A percentile compares a stretch with the other conserved stretches of the same genome.
Evolutionary conservation across 2,888 invertebrate genomes (phyloP).

Genomic region (Crioceris asparagi): DNA sequence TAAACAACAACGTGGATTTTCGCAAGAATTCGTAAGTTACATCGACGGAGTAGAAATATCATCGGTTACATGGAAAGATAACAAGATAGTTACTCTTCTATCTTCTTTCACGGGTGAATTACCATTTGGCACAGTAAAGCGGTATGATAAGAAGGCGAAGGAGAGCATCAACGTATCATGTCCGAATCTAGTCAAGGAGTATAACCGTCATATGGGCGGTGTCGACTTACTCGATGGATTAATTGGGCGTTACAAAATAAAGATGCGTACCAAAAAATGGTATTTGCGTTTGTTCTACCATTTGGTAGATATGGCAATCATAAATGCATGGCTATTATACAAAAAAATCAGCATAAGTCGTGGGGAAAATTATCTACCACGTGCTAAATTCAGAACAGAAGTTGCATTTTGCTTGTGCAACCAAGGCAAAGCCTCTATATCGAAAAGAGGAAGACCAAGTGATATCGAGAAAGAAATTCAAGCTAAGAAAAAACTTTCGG

Average conservation of each 20-base stretch:
- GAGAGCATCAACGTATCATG: slow-evolving; percentile 18
- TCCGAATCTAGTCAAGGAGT: slow-evolving; percentile 20
- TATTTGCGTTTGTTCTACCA: slow-evolving; percentile 19
- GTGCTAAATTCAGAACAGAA: slow-evolving; percentile 8
- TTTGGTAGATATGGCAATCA: slow-evolving; percentile 18
- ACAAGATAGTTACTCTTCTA: slow-evolving; percentile 28
- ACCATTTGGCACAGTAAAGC: slow-evolving; percentile 7
- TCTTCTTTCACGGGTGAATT: slow-evolving; percentile 30
- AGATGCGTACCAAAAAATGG: slow-evolving; percentile 17
- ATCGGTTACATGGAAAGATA: slow-evolving; percentile 27
- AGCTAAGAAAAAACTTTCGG: slow-evolving; percentile 8
- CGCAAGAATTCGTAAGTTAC: slow-evolving; percentile 5
- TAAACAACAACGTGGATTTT: slow-evolving; percentile 4
- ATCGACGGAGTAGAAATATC: slow-evolving; percentile 13
- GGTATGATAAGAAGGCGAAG: slow-evolving; percentile 14
- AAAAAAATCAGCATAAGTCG: background rate
- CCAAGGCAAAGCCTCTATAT: slow-evolving; percentile 1
- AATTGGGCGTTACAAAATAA: slow-evolving; percentile 19
- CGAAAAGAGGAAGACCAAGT: slow-evolving; percentile 11
- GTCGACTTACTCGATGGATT: slow-evolving; percentile 24
- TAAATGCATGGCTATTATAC: slow-evolving; percentile 21
- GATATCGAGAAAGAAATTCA: slow-evolving; percentile 10
- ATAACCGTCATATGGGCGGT: slow-evolving; percentile 24
- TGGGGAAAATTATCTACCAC: slow-evolving; percentile 2
- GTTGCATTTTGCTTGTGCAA: slow-evolving; percentile 12